Base-by-base conservation (phyloP, 2,113 vertebrate genomes). In the Sturnus vulgaris region DNA sequence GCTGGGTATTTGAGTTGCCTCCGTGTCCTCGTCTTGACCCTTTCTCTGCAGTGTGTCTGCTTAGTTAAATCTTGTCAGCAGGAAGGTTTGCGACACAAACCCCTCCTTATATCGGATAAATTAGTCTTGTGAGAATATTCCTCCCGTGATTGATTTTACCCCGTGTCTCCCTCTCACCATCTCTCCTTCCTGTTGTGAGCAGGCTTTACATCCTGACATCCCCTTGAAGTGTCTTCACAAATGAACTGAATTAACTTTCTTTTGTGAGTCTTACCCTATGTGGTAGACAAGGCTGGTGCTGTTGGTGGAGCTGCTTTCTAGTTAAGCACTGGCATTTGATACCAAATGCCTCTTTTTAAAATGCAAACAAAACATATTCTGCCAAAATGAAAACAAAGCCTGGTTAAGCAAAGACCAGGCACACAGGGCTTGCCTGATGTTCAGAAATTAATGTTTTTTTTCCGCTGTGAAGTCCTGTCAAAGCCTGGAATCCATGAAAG, bases 401-500 rank as follows among this genome's bases (percentile, higher is more conserved):
- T 86, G 92, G 92, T 91, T 61, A 66, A 97, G 93, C 92, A 96
- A 94, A 93, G 94, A 92, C 86, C 92, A 93, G 93, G 95, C 57
- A 46, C 88, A 63, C 61, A 57, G 71, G 46, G 69, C 84, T 95
- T 96, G 96, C 97, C 76, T 97, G 95, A 94, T 97, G 94, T 93
- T 96, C 33, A 65, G 93, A 96, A 97, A 90, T 95, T 88, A 3
- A 50, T 63, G 95, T 95, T 66, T 66, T 96, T 86, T 96, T 69
- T 31, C 5, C 7, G 6, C 95, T 96, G 60, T 97, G 94, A 97
- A 96, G 94, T 94, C 90, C 89, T 53, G 63, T 98, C 97, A 95
- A 95, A 95, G 91, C 93, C 90, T 94, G 59, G 95, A 93, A 96
- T 96, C 97, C 96, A 95, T 97, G 96, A 97, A 97, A 97, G 94